Evolutionary conservation across 1,140 invertebrate species (phyloP).

Genomic region (Chionoecetes opilio): DNA sequence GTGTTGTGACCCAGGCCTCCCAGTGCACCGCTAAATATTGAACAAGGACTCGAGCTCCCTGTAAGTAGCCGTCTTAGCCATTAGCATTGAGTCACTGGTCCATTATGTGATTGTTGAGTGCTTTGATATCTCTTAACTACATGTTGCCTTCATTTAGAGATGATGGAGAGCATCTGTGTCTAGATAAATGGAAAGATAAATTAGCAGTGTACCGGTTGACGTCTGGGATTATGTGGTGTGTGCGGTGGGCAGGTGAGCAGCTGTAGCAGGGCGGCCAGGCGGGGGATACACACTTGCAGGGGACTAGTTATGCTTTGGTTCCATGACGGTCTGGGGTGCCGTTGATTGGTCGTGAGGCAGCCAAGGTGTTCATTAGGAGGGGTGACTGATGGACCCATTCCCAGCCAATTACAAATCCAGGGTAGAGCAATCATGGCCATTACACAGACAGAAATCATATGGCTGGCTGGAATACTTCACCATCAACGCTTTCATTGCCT

Average conservation of each 20-base stretch:
- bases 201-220: neutral
- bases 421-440: neutral
- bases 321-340: neutral
- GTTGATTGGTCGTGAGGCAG: neutral
- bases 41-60: neutral
- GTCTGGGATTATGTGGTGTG: neutral
- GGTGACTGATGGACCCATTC: neutral
- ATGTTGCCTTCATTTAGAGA: slow-evolving; percentile 29
- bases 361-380: neutral
- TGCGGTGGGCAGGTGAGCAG: neutral
- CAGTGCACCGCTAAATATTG: neutral
- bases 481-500: neutral
- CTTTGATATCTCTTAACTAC: slow-evolving; percentile 22
- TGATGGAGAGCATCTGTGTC: neutral
- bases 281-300: neutral
- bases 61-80: slow-evolving; percentile 25
- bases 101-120: slow-evolving; percentile 19
- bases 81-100: neutral
- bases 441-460: neutral
- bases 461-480: neutral
- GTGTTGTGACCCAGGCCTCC: neutral
- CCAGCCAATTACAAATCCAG: slow-evolving; percentile 7
- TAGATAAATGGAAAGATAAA: slow-evolving; percentile 31
- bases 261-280: neutral
- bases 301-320: neutral